Base-by-base conservation (phyloP, 2,888 invertebrate genomes). In the Protodeltote pygarga region DNA sequence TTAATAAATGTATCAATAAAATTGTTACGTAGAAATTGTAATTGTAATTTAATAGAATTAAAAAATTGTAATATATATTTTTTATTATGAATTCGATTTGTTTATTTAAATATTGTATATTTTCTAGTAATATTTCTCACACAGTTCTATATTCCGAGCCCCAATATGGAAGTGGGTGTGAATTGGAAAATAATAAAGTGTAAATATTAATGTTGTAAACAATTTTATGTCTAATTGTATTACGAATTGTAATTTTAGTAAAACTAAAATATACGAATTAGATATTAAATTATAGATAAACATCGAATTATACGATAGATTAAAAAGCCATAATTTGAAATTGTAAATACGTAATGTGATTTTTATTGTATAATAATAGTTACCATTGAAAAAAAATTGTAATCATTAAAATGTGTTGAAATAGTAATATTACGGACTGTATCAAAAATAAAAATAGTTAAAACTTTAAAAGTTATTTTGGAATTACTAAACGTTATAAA, bases 121-220 rank as follows among this genome's bases (percentile, higher is more conserved):
- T 41, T 42, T 28, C 44, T 33, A 28, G 5, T 48, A 42, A 61
- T 52, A 55, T 67, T 68, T 70, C 70, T 68, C 40, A 51, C 65
- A 38, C 48, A 60, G 51, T 74, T 76, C 77, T 68, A 71, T 83
- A 75, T 79, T 78, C 61, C 39, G 82, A 82, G 82, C 82, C 82
- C 82, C 63, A 75, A 78, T 81, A 77, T 77, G 65, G 73, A 61
- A 65, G 28, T 57, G 47, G 29, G 53, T 51, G n/a, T 48, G 70
- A 71, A 55, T 65, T 66, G 52, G 44, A 66, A 53, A 54, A 21
- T 46, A 50, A 20, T 24, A 25, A 59, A 14, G 8, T 51, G 40
- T 50, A 49, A 42, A 40, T 67, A 63, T 34, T 38, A 25, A 16
- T 19, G 19, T 3, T 17, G 5, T 34, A 31, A 28, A 47, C 2